A percentile compares a stretch with the other conserved stretches of the same genome.
Conservation (phyloP, 2,888 invertebrate genomes). For the Cephus sareptanus region DNA sequence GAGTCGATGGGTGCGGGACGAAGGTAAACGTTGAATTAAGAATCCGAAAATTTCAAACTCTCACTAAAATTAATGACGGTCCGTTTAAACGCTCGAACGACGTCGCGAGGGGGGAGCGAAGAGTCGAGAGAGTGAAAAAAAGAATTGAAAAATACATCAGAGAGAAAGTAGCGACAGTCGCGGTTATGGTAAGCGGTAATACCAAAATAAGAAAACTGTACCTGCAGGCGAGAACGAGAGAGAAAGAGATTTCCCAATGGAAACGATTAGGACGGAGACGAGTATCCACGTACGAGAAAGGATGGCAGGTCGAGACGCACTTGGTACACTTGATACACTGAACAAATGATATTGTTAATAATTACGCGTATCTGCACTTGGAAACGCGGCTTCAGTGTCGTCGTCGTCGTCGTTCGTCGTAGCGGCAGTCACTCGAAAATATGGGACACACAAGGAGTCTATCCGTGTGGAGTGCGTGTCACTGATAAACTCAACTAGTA, state of each 20-base stretch:
- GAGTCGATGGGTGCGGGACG: background rate
- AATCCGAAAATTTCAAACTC: background rate
- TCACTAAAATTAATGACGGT: background rate
- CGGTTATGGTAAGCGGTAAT: background rate
- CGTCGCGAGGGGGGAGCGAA: background rate
- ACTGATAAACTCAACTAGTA: constrained; percentile 2
- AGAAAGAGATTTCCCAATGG: background rate
- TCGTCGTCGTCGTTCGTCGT: background rate
- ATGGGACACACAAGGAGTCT: background rate
- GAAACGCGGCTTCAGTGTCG: background rate
- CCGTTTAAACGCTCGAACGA: background rate
- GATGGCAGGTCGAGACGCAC: background rate
- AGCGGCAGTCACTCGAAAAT: background rate
- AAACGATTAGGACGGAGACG: background rate
- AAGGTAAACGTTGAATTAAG: background rate
- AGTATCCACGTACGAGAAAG: background rate
- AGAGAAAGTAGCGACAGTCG: background rate
- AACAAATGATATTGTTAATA: background rate
- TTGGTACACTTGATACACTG: background rate
- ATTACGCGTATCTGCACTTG: background rate
- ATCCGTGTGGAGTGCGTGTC: background rate
- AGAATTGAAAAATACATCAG: background rate
- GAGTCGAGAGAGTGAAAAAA: background rate
- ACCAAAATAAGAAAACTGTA: background rate
- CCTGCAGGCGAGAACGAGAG: background rate